phyloP scores from a whole-genome alignment of 2,888 invertebrate species.

The Hypomecis punctinalis region DNA sequence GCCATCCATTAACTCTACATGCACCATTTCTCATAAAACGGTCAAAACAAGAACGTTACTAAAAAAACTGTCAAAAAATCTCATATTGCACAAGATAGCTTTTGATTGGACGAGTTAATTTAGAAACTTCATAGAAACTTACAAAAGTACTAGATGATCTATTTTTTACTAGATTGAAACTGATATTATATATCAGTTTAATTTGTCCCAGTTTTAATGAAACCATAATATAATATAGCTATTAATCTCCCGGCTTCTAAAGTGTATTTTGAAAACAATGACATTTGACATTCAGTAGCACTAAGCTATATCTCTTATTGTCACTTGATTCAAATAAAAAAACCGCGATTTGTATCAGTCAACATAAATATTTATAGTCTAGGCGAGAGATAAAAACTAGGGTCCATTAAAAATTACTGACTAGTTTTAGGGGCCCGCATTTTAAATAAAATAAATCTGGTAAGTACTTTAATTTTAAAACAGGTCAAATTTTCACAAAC shows the following conservation, averaged over 20 bases:
- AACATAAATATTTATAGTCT: slow-evolving; percentile 23
- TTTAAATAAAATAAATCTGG: not conserved
- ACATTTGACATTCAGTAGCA: slow-evolving; percentile 39
- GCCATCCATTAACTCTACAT: too few species aligned
- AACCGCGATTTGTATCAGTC: slow-evolving; percentile 29
- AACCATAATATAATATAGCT: not conserved
- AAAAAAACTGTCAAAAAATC: too few species aligned
- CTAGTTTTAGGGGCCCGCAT: slow-evolving; percentile 32
- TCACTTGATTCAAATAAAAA: slow-evolving; percentile 21
- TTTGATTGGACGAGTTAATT: too few species aligned
- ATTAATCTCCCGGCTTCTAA: slow-evolving; percentile 4
- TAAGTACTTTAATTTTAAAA: too few species aligned
- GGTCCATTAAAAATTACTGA: slow-evolving; percentile 25
- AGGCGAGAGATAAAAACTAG: slow-evolving; percentile 36
- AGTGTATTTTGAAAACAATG: slow-evolving; percentile 11
- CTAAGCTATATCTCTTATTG: slow-evolving; percentile 30
- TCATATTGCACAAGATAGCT: too few species aligned
- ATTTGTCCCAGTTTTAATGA: not conserved
- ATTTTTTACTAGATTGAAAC: too few species aligned
- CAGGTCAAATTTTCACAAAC: too few species aligned
- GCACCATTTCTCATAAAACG: too few species aligned
- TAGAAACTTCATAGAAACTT: too few species aligned
- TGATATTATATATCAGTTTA: too few species aligned
- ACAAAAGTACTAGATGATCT: too few species aligned
- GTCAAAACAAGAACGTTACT: too few species aligned